Conservation (phyloP, 92 coral and sea anemone genomes). For the Nematostella vectensis region DNA sequence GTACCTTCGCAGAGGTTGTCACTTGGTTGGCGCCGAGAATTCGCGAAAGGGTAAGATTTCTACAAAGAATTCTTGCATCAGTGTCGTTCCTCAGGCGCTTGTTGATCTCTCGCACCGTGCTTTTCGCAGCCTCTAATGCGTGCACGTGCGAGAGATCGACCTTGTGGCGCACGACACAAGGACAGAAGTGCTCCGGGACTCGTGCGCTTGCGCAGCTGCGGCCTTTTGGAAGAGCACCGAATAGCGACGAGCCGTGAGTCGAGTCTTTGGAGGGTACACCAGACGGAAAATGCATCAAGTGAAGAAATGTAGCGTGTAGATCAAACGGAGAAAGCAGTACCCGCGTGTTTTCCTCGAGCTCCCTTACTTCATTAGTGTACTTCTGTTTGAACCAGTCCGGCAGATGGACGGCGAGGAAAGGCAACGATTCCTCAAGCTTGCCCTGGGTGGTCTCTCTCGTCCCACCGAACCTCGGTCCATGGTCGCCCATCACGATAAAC, state of each 20-base stretch:
- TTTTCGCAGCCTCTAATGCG: slow-evolving; percentile 29
- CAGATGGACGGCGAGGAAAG: slow-evolving; percentile 50
- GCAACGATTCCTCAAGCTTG: slow-evolving; percentile 50
- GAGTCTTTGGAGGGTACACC: slow-evolving; percentile 6
- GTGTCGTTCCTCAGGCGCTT: slow-evolving; percentile 13
- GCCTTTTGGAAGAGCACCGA: slow-evolving; percentile 15
- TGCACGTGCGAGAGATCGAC: slow-evolving; percentile 29
- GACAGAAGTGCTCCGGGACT: slow-evolving; percentile 53
- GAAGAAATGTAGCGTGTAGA: slow-evolving; percentile 50
- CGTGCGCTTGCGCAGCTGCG: slow-evolving; percentile 49
- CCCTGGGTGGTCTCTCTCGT: slow-evolving; percentile 40
- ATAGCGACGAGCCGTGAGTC: slow-evolving; percentile 33
- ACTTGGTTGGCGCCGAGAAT: slow-evolving; percentile 40
- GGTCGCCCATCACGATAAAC: slow-evolving; percentile 56
- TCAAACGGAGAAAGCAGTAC: slow-evolving; percentile 53
- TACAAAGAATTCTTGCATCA: slow-evolving; percentile 14
- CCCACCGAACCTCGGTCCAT: slow-evolving; percentile 47
- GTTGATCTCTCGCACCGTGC: slow-evolving; percentile 36
- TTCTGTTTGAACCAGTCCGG: slow-evolving; percentile 27
- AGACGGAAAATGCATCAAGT: slow-evolving; percentile 28
- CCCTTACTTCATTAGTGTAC: slow-evolving; percentile 13
- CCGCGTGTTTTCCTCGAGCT: slow-evolving; percentile 22
- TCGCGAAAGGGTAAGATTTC: slow-evolving; percentile 13
- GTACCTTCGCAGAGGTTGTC: slow-evolving; percentile 11
- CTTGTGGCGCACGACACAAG: slow-evolving; percentile 35